Conservation (phyloP, 1,140 invertebrate genomes). For the Heliconius melpomene region DNA sequence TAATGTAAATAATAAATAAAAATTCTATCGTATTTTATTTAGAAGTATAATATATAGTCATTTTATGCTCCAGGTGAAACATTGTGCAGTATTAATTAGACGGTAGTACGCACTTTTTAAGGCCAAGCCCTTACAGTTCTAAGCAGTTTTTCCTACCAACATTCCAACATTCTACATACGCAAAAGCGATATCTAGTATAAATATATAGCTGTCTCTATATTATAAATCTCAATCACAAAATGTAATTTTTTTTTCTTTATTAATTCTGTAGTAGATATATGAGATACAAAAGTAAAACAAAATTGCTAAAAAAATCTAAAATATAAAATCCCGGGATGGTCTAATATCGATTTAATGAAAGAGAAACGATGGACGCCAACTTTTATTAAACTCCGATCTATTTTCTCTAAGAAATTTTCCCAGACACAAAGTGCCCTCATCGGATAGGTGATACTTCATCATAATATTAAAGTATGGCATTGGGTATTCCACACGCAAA, state of each 20-base stretch:
- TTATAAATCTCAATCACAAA: too few relatives aligned
- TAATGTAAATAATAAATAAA: background rate
- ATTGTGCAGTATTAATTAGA: too few relatives aligned
- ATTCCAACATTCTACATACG: too few relatives aligned
- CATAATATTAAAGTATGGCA: conserved; percentile 42
- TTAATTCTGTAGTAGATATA: background rate
- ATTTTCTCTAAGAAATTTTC: conserved; percentile 34
- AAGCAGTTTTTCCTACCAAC: too few relatives aligned
- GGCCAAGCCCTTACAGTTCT: too few relatives aligned
- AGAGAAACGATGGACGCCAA: conserved; percentile 25
- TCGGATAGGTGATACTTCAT: conserved; percentile 33
- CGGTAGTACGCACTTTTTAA: too few relatives aligned
- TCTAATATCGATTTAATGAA: conserved; percentile 34
- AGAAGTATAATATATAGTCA: too few relatives aligned
- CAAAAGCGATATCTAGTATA: too few relatives aligned
- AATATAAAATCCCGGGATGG: background rate
- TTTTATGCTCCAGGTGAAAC: too few relatives aligned
- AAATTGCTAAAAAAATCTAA: background rate
- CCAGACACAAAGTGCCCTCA: conserved; percentile 35
- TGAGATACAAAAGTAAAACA: background rate
- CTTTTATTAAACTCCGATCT: conserved; percentile 37
- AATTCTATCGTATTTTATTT: background rate
- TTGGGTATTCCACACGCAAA: conserved; percentile 27
- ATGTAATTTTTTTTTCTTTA: background rate
- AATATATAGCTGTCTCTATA: too few relatives aligned